Evolutionary conservation across 2,113 vertebrate species (phyloP), one percentile per base, ranked within the genome.

Genomic region (Onychorhynchus coronatus): DNA sequence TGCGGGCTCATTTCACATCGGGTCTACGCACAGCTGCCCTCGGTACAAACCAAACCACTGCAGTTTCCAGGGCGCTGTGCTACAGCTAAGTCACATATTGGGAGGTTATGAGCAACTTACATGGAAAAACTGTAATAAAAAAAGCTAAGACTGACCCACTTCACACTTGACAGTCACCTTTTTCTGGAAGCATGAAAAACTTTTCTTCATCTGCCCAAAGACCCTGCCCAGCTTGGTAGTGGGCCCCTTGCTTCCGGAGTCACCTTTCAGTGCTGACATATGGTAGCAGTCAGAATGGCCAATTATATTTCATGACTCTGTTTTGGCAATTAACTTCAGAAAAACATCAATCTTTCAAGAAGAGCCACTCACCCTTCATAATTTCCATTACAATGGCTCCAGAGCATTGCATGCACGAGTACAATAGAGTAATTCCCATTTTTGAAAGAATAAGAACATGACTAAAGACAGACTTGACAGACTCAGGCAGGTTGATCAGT

Each of bases 1-100:
- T 39, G 56, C 12, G 23, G 73, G 47, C 25, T 75, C 68, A 31
- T 41, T 62, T 74, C 35, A 30, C 46, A 25, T 4, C 37, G 13
- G 14, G 19, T 59, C 53, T 52, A 63, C 12, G 44, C 21, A 31
- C 1, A 35, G 62, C 47, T 31, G 4, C 44, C 62, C 47, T 9
- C 0, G 0, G 30, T 63, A 33, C 16, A 61, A 78, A 37, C 3
- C 16, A 65, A 82, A 41, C 3, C 24, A 44, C 24, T 5, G 3
- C 4, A 0, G 21, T 5, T 13, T 9, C 37, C 47, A 47, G 44
- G 3, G 19, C 2, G 18, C 12, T 31, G 6, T 2, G 1, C 44
- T 61, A n/a, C 37, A 42, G 25, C 13, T 7, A n/a, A 31, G 13
- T 25, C 3, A 75, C 12, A 6, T 2, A 1, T 6, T 25, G 28